Evolutionary conservation across 1,140 invertebrate species (phyloP).

Genomic region (Vanessa atalanta): DNA sequence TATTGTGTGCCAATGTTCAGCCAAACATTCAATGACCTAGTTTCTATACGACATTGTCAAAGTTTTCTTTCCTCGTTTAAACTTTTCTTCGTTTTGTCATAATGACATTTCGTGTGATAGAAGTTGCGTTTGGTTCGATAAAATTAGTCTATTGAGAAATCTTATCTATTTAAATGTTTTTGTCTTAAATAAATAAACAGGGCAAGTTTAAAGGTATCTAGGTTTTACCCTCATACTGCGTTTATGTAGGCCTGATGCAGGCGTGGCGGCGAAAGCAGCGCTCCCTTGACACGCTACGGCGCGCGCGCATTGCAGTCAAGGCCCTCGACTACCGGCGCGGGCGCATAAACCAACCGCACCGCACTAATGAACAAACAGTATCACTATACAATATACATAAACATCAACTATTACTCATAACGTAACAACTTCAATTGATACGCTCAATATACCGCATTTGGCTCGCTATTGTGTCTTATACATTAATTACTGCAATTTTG

Average conservation of each 20-base stretch:
- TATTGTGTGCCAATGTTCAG: slow-evolving; percentile 65
- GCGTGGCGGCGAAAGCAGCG: slow-evolving; percentile 77
- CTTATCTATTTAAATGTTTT: not conserved
- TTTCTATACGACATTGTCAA: slow-evolving; percentile 45
- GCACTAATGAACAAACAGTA: slow-evolving; percentile 41
- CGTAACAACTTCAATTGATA: slow-evolving; percentile 27
- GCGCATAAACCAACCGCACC: slow-evolving; percentile 44
- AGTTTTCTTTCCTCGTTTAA: slow-evolving; percentile 34
- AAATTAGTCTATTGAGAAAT: not conserved
- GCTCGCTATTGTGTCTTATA: slow-evolving; percentile 8
- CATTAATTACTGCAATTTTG: slow-evolving; percentile 22
- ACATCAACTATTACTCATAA: slow-evolving; percentile 39
- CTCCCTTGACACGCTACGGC: slow-evolving; percentile 79
- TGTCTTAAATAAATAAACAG: not conserved
- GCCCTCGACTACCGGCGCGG: slow-evolving; percentile 57
- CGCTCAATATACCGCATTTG: slow-evolving; percentile 13
- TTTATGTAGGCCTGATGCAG: slow-evolving; percentile 55
- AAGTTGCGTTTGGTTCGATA: not conserved
- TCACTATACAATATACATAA: slow-evolving; percentile 31
- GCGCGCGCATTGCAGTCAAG: slow-evolving; percentile 78
- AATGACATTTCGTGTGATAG: not conserved
- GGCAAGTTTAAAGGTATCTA: slow-evolving; percentile 36
- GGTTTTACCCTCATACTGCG: slow-evolving; percentile 36
- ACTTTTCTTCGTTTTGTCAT: slow-evolving; percentile 18
- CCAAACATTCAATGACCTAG: slow-evolving; percentile 64